Evolutionary conservation across 2,797 vertebrate species (phyloP).

Genomic region (Taeniopygia guttata): DNA sequence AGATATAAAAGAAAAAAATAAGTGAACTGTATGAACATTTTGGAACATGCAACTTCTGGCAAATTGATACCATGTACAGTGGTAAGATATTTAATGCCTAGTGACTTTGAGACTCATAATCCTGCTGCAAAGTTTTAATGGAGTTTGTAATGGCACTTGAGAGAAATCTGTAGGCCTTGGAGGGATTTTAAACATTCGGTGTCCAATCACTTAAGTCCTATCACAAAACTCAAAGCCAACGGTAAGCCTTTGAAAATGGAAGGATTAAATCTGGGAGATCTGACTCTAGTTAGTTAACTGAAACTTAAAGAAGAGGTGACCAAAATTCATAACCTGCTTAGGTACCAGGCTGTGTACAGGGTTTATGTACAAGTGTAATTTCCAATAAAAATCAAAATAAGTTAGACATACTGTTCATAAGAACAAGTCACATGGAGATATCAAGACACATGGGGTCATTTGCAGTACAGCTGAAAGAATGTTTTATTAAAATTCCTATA

Average conservation of each 20-base stretch:
- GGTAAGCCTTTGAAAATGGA: constrained; percentile 35
- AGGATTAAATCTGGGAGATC: constrained; percentile 25
- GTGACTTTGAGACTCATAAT: not conserved
- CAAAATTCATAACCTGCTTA: constrained; percentile 42
- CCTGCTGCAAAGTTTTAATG: not conserved
- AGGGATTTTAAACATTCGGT: not conserved
- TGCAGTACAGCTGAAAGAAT: constrained; percentile 31
- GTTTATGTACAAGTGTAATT: constrained; percentile 11
- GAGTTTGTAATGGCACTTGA: not conserved
- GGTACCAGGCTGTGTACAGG: constrained; percentile 49
- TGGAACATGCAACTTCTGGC: not conserved
- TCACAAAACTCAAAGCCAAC: not conserved
- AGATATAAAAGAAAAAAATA: constrained; percentile 60
- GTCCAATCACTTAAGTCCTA: not conserved
- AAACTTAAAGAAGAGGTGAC: constrained; percentile 10
- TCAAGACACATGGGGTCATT: constrained; percentile 34
- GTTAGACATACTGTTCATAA: not conserved
- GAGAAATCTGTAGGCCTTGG: not conserved
- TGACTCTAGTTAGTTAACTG: constrained; percentile 9
- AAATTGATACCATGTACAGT: not conserved
- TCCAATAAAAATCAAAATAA: constrained; percentile 29
- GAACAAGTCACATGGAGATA: constrained; percentile 37
- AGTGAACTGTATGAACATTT: constrained; percentile 34
- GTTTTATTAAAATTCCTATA: constrained; percentile 51
- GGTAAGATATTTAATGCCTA: not conserved